Base-by-base conservation (phyloP, 2,888 invertebrate genomes). In the Anorthoa munda region DNA sequence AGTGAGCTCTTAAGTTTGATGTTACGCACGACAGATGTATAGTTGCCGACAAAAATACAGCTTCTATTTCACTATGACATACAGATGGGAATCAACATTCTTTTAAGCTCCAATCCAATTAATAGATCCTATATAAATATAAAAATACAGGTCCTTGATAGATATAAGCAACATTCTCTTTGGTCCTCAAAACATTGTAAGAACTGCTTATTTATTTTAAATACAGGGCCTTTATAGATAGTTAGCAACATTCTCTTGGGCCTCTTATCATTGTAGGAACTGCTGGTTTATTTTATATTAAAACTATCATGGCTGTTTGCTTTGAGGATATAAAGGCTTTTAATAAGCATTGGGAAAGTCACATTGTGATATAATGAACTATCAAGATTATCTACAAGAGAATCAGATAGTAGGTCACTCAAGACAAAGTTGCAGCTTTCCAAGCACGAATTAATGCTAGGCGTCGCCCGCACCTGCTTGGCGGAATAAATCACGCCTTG, bases 401-500 rank as follows among this genome's bases (percentile, higher is more conserved):
- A 45, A 69, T 68, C 67, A 61, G 55, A 79, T 79, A 83, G 83
- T 84, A 77, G 84, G 87, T 83, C 83, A 73, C 48, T 65, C 60
- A 50, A 81, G 72, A 71, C 72, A 72, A 77, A 75, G 66, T 80
- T 75, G 79, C 75, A 78, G 83, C 90, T 90, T 90, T 89, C 88
- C 78, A 85, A 82, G 72, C 75, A 79, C 59, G 76, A 85, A 88
- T 88, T 87, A 86, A 90, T 89, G 87, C 90, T 77, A 77, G 82
- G 71, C 85, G 81, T 74, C 75, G 55, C 61, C 51, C 75, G 46
- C 72, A 68, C 71, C 75, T 71, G 83, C 81, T 78, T 56, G 78
- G 68, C 64, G 45, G 88, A 88, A 87, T 89, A 79, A 63, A 80
- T 76, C 72, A 82, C 70, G 80, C 48, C 72, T 53, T 73, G 66